phyloP scores from a whole-genome alignment of 2,113 vertebrate genomes.

The Cebus imitator region DNA sequence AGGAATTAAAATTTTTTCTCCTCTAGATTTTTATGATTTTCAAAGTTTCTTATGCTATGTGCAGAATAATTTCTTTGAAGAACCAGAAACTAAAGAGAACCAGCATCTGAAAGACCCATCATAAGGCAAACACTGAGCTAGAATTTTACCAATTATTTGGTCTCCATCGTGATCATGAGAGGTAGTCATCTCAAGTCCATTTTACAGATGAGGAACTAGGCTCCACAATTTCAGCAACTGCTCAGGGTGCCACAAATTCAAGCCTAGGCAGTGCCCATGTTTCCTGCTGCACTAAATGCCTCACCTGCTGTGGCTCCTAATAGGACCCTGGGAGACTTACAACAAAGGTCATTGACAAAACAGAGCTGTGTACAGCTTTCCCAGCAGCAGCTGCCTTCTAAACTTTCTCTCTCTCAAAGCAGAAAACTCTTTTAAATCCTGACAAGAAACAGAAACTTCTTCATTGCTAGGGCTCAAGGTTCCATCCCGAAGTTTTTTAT shows the following conservation, averaged over 20 bases:
- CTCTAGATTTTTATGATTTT: background rate
- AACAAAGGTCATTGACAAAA: background rate
- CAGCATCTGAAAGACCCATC: background rate
- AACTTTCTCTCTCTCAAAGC: constrained; percentile 12
- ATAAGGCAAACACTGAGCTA: background rate
- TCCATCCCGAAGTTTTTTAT: background rate
- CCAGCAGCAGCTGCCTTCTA: background rate
- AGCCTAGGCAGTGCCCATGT: background rate
- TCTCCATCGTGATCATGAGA: background rate
- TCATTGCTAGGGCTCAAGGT: background rate
- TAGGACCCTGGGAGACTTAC: background rate
- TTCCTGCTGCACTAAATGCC: background rate
- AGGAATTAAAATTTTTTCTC: background rate
- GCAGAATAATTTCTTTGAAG: background rate
- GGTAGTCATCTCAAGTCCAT: background rate
- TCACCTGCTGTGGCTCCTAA: background rate
- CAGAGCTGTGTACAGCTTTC: background rate
- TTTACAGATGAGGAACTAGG: background rate
- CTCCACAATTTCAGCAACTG: background rate
- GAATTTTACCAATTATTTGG: background rate
- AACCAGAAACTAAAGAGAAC: constrained; percentile 24
- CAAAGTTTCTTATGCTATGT: constrained; percentile 19
- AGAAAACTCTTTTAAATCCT: background rate
- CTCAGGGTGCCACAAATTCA: background rate
- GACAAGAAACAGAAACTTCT: background rate